phyloP scores from a whole-genome alignment of 2,888 invertebrate species.

The Petrolisthes manimaculis region DNA sequence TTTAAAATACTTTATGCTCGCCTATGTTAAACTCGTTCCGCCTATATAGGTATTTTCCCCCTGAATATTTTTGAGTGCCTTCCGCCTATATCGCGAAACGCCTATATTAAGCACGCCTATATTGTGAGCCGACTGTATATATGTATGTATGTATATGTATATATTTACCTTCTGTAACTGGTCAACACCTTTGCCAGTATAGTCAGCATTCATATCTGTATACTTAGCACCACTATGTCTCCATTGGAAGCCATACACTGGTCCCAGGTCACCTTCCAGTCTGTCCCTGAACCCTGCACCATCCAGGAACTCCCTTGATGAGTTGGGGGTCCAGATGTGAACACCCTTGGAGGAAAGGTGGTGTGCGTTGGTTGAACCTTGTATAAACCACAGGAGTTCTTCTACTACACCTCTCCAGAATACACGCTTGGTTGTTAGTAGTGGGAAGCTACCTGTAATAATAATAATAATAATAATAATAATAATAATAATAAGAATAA shows the following conservation, averaged over 20 bases:
- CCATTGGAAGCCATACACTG: conserved; percentile 99
- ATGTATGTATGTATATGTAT: background rate
- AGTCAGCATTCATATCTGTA: conserved; percentile 83
- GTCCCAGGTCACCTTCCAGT: conserved; percentile 93
- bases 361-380: conserved; percentile 90
- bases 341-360: conserved; percentile 83
- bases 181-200: conserved; percentile 87
- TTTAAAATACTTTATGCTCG: too few species aligned
- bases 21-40: too few species aligned
- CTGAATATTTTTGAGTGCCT: too few species aligned
- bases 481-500: too few species aligned
- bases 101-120: too few species aligned
- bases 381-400: conserved; percentile 94
- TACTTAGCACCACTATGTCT: conserved; percentile 96
- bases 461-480: too few species aligned
- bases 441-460: conserved; percentile 78
- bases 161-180: conserved; percentile 79
- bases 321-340: conserved; percentile 97
- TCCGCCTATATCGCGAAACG: too few species aligned
- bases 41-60: too few species aligned
- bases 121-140: too few species aligned
- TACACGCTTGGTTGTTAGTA: conserved; percentile 94
- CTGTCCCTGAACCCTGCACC: conserved; percentile 85
- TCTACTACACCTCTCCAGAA: conserved; percentile 92
- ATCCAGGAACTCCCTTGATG: conserved; percentile 88